Percentiles rank a stretch among this genome's conserved stretches.
These are phyloP conservation scores for Cosmia trapezina DNA, from an alignment of 2,888 invertebrate genomes.

Conservation along the genomic window DNA sequence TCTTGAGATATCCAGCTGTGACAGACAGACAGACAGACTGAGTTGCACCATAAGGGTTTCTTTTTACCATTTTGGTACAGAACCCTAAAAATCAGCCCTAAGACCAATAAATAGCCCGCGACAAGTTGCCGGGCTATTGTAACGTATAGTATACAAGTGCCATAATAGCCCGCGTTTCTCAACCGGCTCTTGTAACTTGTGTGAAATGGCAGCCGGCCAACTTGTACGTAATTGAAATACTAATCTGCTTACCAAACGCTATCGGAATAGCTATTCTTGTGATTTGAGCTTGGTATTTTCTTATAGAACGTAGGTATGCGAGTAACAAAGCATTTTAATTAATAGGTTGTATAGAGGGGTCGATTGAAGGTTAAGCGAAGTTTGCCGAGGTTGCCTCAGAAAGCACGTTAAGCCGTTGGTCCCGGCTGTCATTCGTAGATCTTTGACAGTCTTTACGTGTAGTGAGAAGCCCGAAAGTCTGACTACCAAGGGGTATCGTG, in stretches of 20 bases:
- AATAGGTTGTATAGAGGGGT: not conserved
- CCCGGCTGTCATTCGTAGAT: too few species aligned
- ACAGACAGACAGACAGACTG: too few species aligned
- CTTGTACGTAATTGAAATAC: constrained; percentile 58
- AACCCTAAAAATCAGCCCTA: too few species aligned
- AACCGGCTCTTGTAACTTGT: constrained; percentile 45
- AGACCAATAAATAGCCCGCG: constrained; percentile 23
- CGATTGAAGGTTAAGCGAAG: too few species aligned
- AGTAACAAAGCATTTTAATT: not conserved
- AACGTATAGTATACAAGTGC: constrained; percentile 30
- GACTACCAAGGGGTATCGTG: too few species aligned
- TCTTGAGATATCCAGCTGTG: too few species aligned
- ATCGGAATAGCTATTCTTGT: constrained; percentile 35
- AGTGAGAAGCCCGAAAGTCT: too few species aligned
- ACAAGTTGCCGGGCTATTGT: constrained; percentile 48
- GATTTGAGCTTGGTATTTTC: constrained; percentile 16
- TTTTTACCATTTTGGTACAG: too few species aligned
- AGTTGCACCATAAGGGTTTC: too few species aligned
- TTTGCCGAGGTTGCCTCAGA: too few species aligned
- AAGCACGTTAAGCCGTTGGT: too few species aligned
- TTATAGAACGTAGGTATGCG: not conserved
- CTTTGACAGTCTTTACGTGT: too few species aligned
- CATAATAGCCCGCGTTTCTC: constrained; percentile 30
- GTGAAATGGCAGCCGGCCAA: constrained; percentile 58
- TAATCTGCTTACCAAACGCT: constrained; percentile 56